Conservation (phyloP, 2,888 invertebrate genomes). For the Amorpha juglandis region DNA sequence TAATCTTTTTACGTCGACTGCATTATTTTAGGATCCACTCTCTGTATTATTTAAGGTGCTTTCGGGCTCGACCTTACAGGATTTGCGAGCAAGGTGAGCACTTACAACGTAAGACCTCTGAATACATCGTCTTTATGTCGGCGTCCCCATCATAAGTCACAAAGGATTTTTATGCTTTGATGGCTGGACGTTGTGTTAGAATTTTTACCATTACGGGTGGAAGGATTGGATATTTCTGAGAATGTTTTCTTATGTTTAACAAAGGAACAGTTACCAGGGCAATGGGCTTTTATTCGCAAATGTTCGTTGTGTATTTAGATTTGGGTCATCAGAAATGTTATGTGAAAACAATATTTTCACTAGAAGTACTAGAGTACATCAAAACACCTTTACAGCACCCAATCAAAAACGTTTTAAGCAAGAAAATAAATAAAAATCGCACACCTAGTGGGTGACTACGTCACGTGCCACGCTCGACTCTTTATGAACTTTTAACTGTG, state of each 20-base stretch:
- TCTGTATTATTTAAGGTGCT: conserved; percentile 51
- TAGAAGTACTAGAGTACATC: neutral
- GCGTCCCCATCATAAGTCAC: neutral
- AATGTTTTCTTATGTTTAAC: neutral
- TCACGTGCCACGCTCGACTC: conserved; percentile 16
- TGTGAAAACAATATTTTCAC: neutral
- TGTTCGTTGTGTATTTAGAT: no score
- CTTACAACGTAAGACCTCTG: conserved; percentile 4
- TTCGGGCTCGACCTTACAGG: conserved; percentile 37
- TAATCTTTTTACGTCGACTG: conserved; percentile 73
- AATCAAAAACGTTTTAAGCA: neutral
- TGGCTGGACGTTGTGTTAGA: neutral
- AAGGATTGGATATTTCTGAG: neutral
- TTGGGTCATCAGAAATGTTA: no score
- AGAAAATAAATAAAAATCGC: neutral
- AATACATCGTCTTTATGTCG: neutral
- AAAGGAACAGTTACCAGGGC: neutral
- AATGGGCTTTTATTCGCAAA: no score
- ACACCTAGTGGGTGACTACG: neutral
- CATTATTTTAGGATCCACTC: conserved; percentile 63
- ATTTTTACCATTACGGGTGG: neutral
- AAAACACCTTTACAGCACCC: neutral
- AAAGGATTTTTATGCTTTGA: conserved; percentile 9
- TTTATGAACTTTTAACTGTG: conserved; percentile 31
- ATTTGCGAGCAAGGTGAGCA: conserved; percentile 37